phyloP scores from a whole-genome alignment of 2,113 vertebrate species.

The Aix galericulata region DNA sequence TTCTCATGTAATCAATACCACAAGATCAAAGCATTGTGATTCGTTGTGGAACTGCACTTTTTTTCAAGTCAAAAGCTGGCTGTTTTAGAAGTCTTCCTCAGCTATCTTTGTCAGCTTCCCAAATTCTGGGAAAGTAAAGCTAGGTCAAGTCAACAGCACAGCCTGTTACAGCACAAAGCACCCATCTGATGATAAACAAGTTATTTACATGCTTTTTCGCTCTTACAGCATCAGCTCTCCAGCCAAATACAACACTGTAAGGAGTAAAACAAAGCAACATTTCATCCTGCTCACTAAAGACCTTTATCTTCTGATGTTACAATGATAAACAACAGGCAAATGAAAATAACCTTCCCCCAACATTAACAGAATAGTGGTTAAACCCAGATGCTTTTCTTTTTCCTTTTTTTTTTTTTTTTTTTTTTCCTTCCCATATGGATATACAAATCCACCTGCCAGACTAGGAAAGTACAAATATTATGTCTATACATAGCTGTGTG shows the following conservation, averaged over 20 bases:
- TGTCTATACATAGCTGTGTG: neutral
- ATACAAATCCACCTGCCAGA: neutral
- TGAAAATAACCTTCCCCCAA: neutral
- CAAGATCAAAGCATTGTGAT: neutral
- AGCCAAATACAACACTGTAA: constrained; percentile 34
- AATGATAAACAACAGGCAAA: constrained; percentile 1
- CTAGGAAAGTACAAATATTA: neutral
- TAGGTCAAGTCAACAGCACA: neutral
- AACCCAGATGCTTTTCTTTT: neutral
- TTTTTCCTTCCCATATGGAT: no score
- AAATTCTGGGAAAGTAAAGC: neutral
- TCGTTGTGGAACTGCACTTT: neutral
- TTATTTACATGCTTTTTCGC: constrained; percentile 39
- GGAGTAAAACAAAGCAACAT: constrained; percentile 10
- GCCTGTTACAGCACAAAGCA: constrained; percentile 34
- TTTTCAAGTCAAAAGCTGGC: neutral
- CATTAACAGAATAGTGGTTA: neutral
- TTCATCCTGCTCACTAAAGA: constrained; percentile 26
- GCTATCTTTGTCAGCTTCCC: neutral
- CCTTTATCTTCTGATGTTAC: constrained; percentile 7
- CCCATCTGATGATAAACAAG: constrained; percentile 30
- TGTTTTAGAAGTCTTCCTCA: neutral
- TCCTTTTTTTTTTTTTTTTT: no score
- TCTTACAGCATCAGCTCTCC: neutral
- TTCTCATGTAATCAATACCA: neutral